A percentile compares a stretch with the other conserved stretches of the same genome.
These are phyloP conservation scores for Holacanthus passer DNA, from an alignment of 2,113 vertebrate species.

Conservation along the genomic window DNA sequence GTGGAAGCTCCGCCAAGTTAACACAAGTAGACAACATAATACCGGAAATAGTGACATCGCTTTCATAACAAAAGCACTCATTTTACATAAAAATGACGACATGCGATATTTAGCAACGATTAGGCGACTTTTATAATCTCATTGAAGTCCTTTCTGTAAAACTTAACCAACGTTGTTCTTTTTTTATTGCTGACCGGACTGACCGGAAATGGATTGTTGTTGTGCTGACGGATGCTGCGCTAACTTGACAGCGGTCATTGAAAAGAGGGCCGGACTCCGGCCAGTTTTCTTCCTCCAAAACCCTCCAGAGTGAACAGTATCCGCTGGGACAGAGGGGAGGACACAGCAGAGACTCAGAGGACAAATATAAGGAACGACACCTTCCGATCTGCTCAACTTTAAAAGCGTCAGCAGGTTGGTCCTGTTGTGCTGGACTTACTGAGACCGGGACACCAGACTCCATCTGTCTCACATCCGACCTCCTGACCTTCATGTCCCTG, in stretches of 20 bases:
- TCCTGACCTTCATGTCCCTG: neutral
- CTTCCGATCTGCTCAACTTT: neutral
- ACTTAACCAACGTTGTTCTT: neutral
- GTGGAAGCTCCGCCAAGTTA: neutral
- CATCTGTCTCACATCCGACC: neutral
- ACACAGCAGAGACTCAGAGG: neutral
- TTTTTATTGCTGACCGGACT: neutral
- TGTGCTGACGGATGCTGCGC: neutral
- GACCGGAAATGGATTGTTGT: conserved; percentile 34
- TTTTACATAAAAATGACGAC: neutral
- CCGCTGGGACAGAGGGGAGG: conserved; percentile 36
- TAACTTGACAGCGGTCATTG: conserved; percentile 51
- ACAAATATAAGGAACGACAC: neutral
- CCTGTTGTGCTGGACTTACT: neutral
- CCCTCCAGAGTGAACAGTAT: conserved; percentile 49
- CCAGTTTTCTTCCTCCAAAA: conserved; percentile 78
- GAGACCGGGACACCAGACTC: conserved; percentile 44
- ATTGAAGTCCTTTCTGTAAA: neutral
- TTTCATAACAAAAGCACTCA: conserved; percentile 1
- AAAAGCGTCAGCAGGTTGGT: neutral
- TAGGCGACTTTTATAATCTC: neutral
- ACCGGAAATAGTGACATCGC: conserved; percentile 4
- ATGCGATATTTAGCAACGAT: neutral
- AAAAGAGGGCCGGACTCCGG: conserved; percentile 74
- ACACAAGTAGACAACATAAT: neutral